A percentile compares a stretch with the other conserved stretches of the same genome.
Conservation (phyloP, 2,797 vertebrate species). For the Amniataba percoides region DNA sequence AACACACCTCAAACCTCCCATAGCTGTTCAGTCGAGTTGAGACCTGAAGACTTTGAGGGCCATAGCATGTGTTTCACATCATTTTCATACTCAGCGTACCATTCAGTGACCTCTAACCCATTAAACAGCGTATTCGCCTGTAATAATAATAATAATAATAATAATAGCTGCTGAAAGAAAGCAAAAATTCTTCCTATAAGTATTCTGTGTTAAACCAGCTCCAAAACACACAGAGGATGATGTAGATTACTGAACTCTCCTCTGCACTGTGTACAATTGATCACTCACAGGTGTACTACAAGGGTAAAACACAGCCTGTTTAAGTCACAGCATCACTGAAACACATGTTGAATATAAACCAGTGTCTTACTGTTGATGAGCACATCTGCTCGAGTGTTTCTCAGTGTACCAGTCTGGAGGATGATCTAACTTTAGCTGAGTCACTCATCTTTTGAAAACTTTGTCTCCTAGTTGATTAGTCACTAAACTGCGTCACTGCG, state of each 20-base stretch:
- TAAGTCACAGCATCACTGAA: background rate
- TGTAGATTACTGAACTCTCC: background rate
- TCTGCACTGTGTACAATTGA: background rate
- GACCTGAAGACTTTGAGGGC: no score
- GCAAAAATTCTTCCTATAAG: no score
- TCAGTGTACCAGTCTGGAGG: constrained; percentile 17
- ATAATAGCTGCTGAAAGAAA: background rate
- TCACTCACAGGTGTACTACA: background rate
- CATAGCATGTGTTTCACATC: no score
- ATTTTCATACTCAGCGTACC: no score
- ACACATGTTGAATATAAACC: constrained; percentile 9
- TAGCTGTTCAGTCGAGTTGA: no score
- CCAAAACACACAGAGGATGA: background rate
- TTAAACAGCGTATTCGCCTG: no score
- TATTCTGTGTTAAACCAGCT: background rate
- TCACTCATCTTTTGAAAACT: constrained; percentile 25
- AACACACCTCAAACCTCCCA: no score
- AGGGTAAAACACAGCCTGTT: constrained; percentile 11
- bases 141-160: no score
- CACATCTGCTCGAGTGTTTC: constrained; percentile 14
- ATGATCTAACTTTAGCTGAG: constrained; percentile 23
- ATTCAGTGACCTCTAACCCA: no score
- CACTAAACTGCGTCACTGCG: background rate
- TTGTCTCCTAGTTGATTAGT: constrained; percentile 16
- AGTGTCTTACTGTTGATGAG: background rate